A percentile compares a stretch with the other conserved stretches of the same genome.
These are phyloP conservation scores for Osmerus eperlanus DNA, from an alignment of 2,113 vertebrate genomes.

Conservation along the genomic window DNA sequence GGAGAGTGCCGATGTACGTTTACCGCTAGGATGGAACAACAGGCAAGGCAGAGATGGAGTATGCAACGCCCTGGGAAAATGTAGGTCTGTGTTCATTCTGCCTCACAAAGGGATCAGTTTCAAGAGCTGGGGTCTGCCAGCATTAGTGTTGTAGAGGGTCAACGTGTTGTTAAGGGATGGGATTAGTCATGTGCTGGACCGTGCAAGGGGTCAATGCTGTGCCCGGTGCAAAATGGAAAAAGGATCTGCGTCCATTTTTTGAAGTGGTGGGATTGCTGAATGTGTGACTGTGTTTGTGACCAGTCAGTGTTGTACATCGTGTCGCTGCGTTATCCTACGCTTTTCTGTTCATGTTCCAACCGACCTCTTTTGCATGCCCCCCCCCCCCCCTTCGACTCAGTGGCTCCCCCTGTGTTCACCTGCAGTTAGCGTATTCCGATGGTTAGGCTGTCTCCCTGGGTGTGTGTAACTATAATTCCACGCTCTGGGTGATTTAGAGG, in stretches of 20 bases:
- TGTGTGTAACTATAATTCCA: neutral
- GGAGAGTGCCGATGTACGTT: slow-evolving; percentile 43
- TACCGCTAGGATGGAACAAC: slow-evolving; percentile 55
- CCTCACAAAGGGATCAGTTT: slow-evolving; percentile 54
- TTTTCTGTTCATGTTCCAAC: too few species aligned
- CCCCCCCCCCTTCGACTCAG: slow-evolving; percentile 29
- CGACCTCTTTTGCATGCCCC: slow-evolving; percentile 37
- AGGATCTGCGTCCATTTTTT: slow-evolving; percentile 21
- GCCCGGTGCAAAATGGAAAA: neutral
- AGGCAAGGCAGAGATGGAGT: slow-evolving; percentile 31
- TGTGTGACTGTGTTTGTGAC: neutral
- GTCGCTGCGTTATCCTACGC: too few species aligned
- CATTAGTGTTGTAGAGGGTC: slow-evolving; percentile 55
- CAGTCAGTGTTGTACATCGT: neutral
- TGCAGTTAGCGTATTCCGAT: neutral
- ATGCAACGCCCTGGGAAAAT: slow-evolving; percentile 30
- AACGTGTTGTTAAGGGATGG: slow-evolving; percentile 38
- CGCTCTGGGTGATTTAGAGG: neutral
- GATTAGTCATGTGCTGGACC: slow-evolving; percentile 38
- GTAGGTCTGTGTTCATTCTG: slow-evolving; percentile 37
- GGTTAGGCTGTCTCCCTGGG: neutral
- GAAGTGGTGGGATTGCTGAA: slow-evolving; percentile 12
- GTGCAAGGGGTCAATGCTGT: neutral
- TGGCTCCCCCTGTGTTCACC: slow-evolving; percentile 24
- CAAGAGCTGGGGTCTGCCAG: slow-evolving; percentile 47